Percentiles rank a stretch among this genome's conserved stretches.
phyloP scores from a whole-genome alignment of 2,888 invertebrate species.

The Cacoxenus indagator region DNA sequence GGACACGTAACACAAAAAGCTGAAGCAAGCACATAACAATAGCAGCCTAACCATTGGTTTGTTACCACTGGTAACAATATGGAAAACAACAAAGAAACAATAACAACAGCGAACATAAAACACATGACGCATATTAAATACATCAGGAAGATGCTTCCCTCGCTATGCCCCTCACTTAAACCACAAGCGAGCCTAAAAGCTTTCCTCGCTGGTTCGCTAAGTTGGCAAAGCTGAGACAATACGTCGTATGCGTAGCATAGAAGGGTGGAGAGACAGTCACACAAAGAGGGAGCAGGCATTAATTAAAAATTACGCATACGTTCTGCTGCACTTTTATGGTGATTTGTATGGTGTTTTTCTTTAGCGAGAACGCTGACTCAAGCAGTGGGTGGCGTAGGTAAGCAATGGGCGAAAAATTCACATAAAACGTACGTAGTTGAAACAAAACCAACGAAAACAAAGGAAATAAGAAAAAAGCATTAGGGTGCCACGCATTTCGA shows the following conservation, averaged over 20 bases:
- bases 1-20: not conserved
- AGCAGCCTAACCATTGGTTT: not conserved
- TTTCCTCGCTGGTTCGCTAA: not conserved
- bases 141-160: not conserved
- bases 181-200: constrained; percentile 13
- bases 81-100: not conserved
- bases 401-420: not conserved
- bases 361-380: not conserved
- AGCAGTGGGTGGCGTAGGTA: not conserved
- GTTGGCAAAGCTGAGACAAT: not conserved
- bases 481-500: constrained; percentile 37
- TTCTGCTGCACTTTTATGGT: constrained; percentile 26
- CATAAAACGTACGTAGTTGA: not conserved
- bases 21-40: not conserved
- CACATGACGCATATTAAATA: constrained; percentile 16
- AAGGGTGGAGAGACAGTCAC: not conserved
- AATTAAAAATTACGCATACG: constrained; percentile 31
- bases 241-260: constrained; percentile 14
- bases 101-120: constrained; percentile 15
- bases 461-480: not conserved
- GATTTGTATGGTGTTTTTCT: constrained; percentile 13
- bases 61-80: not conserved
- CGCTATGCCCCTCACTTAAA: too few relatives aligned
- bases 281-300: constrained; percentile 1
- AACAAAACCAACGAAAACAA: not conserved